phyloP scores from a whole-genome alignment of 2,888 invertebrate species.

The Lithosia quadra region DNA sequence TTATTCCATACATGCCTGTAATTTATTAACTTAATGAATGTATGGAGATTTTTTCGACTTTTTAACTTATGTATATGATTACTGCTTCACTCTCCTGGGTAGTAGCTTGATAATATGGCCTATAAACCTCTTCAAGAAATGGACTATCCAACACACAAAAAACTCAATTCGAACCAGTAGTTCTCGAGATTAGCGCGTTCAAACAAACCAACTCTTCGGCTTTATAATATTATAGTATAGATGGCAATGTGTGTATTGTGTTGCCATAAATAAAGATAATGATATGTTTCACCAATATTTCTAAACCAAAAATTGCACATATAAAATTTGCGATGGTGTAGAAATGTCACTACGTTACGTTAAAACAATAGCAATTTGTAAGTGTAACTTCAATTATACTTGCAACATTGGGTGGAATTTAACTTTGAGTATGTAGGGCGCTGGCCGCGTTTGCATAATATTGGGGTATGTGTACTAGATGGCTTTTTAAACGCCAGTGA shows the following conservation, averaged over 20 bases:
- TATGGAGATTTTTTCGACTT: no score
- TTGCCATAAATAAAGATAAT: background rate
- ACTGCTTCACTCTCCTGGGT: no score
- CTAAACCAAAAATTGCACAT: constrained; percentile 12
- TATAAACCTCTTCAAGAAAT: no score
- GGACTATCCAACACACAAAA: no score
- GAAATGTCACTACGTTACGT: background rate
- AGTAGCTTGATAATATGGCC: no score
- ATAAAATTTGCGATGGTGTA: background rate
- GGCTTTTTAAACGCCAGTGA: background rate
- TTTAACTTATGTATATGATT: no score
- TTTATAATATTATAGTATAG: no score
- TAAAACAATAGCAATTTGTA: constrained; percentile 24
- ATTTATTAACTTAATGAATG: no score
- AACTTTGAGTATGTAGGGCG: constrained; percentile 3
- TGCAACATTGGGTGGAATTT: background rate
- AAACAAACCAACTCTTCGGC: no score
- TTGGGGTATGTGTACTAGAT: background rate
- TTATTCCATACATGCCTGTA: no score
- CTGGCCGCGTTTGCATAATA: constrained; percentile 11
- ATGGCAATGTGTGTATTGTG: background rate
- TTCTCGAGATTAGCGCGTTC: no score
- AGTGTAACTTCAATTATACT: constrained; percentile 16
- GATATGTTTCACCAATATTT: constrained; percentile 1
- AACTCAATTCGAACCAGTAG: no score